Evolutionary conservation across 1,140 invertebrate species (phyloP), one percentile per base, ranked within the genome.

Genomic region (Neomicropteryx cornuta): DNA sequence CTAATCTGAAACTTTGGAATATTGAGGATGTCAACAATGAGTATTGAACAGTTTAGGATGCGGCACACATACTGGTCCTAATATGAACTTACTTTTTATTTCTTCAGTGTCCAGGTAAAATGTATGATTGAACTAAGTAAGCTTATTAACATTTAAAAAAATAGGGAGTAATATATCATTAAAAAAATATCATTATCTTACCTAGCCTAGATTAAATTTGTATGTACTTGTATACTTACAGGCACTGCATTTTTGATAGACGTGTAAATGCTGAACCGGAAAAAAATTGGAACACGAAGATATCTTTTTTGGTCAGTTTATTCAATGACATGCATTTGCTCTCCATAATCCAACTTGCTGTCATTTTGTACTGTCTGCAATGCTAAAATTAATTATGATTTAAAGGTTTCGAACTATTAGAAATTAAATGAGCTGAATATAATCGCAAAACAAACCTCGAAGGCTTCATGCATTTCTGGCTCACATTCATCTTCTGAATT

Each of bases 251-350:
- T 21, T 58, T 53, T 39, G 65, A 64, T 1, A 88, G 52, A 47
- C 75, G 72, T 11, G 78, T 64, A 66, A 81, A 89, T 5, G 73
- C 50, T 28, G 71, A 58, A 21, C 84, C 84, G 45, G 72, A 63
- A 62, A 89, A 88, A 17, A 73, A 62, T 45, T 84, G 72, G 49
- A 86, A 66, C 0, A 90, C 70, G 52, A 86, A 80, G 3, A 86
- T 75, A 68, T 87, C 80, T 46, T 70, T 77, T 47, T 83, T 84
- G 30, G 61, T 68, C 10, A 81, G 61, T 4, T 71, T 56, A 1
- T 54, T 53, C 36, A 62, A 62, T 14, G 50, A 48, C 2, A 41
- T 49, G 41, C 51, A 58, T 8, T 52, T 39, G 5, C 37, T 44
- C 46, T 66, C 55, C 22, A 56, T 50, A 4, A 61, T 45, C 62